phyloP scores from a whole-genome alignment of 2,888 invertebrate genomes.

The Drosophila ezoana region DNA sequence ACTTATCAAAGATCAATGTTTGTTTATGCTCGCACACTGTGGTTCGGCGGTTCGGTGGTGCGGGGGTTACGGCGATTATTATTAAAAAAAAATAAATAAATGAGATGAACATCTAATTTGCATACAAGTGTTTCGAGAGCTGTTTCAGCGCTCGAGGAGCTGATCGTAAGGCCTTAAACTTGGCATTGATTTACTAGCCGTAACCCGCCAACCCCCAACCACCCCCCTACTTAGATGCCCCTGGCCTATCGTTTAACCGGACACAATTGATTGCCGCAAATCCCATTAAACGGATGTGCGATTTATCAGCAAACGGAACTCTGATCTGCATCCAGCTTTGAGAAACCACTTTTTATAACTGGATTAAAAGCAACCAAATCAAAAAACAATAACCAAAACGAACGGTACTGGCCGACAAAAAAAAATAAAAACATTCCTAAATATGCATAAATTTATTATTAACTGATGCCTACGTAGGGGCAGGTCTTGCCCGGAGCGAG shows the following conservation, averaged over 20 bases:
- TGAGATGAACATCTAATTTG: constrained; percentile 41
- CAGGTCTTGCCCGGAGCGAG: background rate
- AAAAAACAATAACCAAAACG: constrained; percentile 23
- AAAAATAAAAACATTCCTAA: background rate
- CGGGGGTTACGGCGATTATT: background rate
- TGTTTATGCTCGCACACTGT: constrained; percentile 8
- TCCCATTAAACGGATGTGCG: constrained; percentile 43
- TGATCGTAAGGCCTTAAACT: constrained; percentile 64
- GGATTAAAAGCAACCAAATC: constrained; percentile 43
- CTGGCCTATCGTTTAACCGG: background rate
- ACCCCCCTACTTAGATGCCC: background rate
- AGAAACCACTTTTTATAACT: constrained; percentile 62
- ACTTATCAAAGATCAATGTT: constrained; percentile 38
- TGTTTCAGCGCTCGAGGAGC: constrained; percentile 29
- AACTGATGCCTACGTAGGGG: background rate
- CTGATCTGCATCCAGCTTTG: constrained; percentile 32
- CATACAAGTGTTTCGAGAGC: constrained; percentile 41
- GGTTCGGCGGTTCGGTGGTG: background rate
- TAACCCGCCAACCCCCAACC: constrained; percentile 7
- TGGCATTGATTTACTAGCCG: constrained; percentile 61
- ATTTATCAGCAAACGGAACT: constrained; percentile 62
- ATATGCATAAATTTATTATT: background rate
- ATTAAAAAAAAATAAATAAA: constrained; percentile 10
- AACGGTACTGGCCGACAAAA: constrained; percentile 36
- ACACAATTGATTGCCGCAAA: constrained; percentile 33